Base-by-base conservation (phyloP, 2,113 vertebrate genomes). In the Pampusana beccarii region DNA sequence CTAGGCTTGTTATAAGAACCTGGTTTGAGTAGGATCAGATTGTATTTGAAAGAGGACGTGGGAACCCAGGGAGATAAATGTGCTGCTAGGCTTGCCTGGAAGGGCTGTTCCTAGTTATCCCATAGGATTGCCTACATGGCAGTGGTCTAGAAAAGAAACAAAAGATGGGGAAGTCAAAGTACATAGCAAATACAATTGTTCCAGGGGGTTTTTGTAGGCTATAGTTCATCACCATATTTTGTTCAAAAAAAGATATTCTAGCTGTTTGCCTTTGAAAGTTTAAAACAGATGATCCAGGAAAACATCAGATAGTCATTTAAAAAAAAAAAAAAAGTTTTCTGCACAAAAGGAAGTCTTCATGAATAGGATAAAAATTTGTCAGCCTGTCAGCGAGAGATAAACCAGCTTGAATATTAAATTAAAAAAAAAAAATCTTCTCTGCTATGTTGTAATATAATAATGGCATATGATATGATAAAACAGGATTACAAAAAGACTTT, bases 401-500 rank as follows among this genome's bases (percentile, higher is more conserved):
- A 97, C 25, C 14, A 60, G 11, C 28, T 65, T 96, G 74, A 96
- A 58, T 96, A 90, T 33, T 74, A 91, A 93, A 73, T 54, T 19
- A 84, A 19, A 19, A 46, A 44, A 44, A 44, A 44, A 46, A 46
- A 36, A 26, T 12, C 2, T 65, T 80, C 29, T 71, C 14, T 90
- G 38, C 34, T 75, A 50, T 38, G n/a, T 81, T 90, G 38, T 84
- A 93, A 92, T 65, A 64, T 50, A 77, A 72, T 79, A 12, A 44
- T 38, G n/a, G 9, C 36, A 65, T 78, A 57, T 70, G 85, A 64
- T 58, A 80, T 72, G 56, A 91, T 83, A 91, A 91, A 83, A 92
- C 29, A 66, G 83, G 33, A 91, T 93, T 95, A 79, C 71, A 74
- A 28, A 71, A 92, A 70, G 31, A 51, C 19, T 94, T 96, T 71